Conservation (phyloP, 2,797 vertebrate genomes). For the Myoxocephalus aenaeus region DNA sequence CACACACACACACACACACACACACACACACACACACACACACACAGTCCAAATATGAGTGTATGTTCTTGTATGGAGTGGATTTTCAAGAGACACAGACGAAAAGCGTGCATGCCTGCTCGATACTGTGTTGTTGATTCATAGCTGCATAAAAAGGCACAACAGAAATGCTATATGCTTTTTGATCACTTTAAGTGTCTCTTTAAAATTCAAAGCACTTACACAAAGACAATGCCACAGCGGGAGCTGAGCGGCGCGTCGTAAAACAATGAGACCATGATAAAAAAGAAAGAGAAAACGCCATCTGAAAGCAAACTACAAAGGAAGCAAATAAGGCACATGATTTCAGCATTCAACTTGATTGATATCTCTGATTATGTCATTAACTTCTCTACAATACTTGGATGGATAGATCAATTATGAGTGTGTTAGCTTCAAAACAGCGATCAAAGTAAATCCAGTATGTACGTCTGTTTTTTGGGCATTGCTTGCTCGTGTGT, state of each 20-base stretch:
- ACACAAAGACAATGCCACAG: constrained; percentile 3
- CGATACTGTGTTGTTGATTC: not conserved
- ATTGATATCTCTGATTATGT: not conserved
- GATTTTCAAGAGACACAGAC: not conserved
- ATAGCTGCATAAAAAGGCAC: not conserved
- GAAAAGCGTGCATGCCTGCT: not conserved
- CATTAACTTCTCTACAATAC: not conserved
- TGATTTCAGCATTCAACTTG: not conserved
- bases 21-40: not conserved
- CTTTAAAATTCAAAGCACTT: constrained; percentile 20
- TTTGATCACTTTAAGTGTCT: constrained; percentile 15
- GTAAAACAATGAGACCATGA: constrained; percentile 11
- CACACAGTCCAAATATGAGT: not conserved
- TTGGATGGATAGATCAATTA: not conserved
- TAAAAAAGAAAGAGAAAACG: constrained; percentile 3
- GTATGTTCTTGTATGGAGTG: not conserved
- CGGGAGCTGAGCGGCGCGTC: constrained; percentile 4
- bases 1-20: not conserved
- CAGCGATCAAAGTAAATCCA: not conserved
- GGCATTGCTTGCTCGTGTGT: constrained; percentile 1
- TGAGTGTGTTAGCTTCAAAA: not conserved
- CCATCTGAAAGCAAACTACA: not conserved
- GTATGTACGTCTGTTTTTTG: not conserved
- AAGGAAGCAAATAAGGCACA: constrained; percentile 14
- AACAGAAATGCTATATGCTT: not conserved